phyloP scores from a whole-genome alignment of 2,888 invertebrate species.

The Ormia ochracea region DNA sequence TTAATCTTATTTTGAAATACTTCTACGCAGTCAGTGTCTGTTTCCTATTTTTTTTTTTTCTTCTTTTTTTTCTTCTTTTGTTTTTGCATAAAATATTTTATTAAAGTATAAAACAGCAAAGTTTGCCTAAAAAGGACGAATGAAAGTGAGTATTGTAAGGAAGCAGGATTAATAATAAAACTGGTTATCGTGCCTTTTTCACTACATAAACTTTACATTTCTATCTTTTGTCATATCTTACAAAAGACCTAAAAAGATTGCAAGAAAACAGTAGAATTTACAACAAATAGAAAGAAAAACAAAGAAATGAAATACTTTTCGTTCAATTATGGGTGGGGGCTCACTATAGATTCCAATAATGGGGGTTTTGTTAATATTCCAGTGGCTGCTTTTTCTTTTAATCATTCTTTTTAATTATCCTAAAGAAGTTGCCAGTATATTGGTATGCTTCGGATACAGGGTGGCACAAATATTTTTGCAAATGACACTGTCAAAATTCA shows the following conservation, averaged over 20 bases:
- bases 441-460: too few species aligned
- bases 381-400: not conserved
- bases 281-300: not conserved
- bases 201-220: constrained; percentile 74
- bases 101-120: constrained; percentile 53
- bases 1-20: constrained; percentile 22
- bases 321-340: constrained; percentile 41
- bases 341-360: constrained; percentile 42
- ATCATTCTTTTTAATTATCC: not conserved
- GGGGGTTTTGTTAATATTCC: not conserved
- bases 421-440: not conserved
- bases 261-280: too few species aligned
- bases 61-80: too few species aligned
- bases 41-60: too few species aligned
- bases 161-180: constrained; percentile 74
- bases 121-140: constrained; percentile 18
- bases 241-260: not conserved
- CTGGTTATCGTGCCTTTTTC: constrained; percentile 76
- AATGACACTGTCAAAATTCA: too few species aligned
- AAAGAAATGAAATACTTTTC: not conserved
- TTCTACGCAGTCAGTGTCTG: too few species aligned
- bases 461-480: too few species aligned
- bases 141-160: constrained; percentile 52
- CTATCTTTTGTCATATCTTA: not conserved
- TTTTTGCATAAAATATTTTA: not conserved